These are phyloP conservation scores for Eleutherodactylus coqui DNA, from an alignment of 2,797 vertebrate species.

Conservation along the genomic window DNA sequence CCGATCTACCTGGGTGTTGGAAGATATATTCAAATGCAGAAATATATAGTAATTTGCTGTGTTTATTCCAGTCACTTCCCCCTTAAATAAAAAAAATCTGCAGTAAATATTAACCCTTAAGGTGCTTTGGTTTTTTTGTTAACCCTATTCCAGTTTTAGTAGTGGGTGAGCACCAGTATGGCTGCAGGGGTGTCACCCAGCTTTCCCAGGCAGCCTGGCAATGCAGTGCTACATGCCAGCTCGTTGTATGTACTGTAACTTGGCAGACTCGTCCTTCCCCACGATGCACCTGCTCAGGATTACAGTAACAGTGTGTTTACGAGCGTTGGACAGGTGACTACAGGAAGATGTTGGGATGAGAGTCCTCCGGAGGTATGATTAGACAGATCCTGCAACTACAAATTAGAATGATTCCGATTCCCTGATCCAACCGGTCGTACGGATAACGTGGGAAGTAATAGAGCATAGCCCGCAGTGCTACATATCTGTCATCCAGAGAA, in stretches of 20 bases:
- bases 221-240: background rate
- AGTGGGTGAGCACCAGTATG: no score
- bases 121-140: no score
- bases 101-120: no score
- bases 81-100: no score
- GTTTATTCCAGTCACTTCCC: no score
- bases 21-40: background rate
- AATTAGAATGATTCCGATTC: background rate
- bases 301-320: background rate
- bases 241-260: background rate
- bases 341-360: background rate
- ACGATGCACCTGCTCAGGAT: background rate
- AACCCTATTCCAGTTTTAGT: no score
- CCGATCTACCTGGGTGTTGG: background rate
- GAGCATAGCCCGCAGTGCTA: constrained; percentile 30
- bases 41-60: no score
- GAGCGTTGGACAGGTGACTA: background rate
- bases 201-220: background rate
- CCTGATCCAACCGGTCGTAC: background rate
- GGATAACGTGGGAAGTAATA: constrained; percentile 3
- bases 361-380: background rate
- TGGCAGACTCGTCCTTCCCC: background rate
- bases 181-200: no score
- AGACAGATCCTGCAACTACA: background rate
- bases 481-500: constrained; percentile 14